Base-by-base conservation (phyloP, 2,113 vertebrate genomes). In the Saguinus midas region DNA sequence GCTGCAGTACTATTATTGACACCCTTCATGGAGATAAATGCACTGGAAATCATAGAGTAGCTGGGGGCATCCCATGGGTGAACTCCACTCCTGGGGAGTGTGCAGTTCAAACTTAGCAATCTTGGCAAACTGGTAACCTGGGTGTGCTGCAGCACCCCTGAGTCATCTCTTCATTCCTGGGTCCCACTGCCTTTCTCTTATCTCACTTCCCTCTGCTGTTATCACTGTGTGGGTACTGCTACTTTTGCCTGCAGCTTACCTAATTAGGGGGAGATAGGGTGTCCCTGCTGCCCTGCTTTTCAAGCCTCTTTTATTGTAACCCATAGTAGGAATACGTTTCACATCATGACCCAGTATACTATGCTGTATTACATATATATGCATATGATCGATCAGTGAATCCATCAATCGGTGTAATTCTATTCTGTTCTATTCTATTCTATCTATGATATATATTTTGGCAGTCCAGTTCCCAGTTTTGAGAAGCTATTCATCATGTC, bases 71-170 rank as follows among this genome's bases (percentile, higher is more conserved):
- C 48, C 20, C 52, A 4, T 16, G 32, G 58, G 52, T 27, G n/a
- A 50, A 18, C 48, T 43, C 55, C 16, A 12, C 8, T 87, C 4
- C 25, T 6, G 17, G 9, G 11, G 13, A 14, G 6, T 50, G 27
- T 73, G 86, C 72, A 68, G 37, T 50, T 50, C 66, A 14, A 43
- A 61, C 13, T 20, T 27, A 61, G 66, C 73, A 16, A 1, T 20
- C 48, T 45, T 57, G n/a, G 32, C 16, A 18, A 5, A 6, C 27
- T 4, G 61, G 55, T 1, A 6, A 45, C 55, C 9, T 35, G 55
- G 29, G 5, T 10, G 2, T 57, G n/a, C 61, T 50, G 21, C 45
- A 0, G 11, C 23, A 10, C 37, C 70, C 29, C 20, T 0, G 0
- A 45, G 45, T 68, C 58, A 32, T 55, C 87, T 79, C 52, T n/a